These are phyloP conservation scores for Altica lythri DNA, from an alignment of 2,888 invertebrate species.

Conservation along the genomic window DNA sequence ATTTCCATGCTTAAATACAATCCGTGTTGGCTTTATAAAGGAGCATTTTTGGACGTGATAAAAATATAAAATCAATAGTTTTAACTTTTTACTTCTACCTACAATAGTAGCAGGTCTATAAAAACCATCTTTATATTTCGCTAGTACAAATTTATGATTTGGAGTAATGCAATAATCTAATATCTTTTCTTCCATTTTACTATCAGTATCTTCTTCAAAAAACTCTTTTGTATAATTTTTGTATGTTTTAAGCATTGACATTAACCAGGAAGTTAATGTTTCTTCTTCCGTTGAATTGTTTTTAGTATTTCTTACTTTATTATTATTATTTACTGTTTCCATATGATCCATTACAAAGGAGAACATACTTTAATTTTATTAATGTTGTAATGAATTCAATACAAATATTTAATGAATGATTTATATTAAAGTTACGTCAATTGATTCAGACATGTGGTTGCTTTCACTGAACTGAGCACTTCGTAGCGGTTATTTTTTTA, in stretches of 20 bases:
- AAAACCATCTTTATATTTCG: constrained; percentile 34
- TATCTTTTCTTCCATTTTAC: constrained; percentile 22
- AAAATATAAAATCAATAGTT: constrained; percentile 36
- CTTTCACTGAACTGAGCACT: no score
- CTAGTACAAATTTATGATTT: constrained; percentile 39
- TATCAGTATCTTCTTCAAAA: constrained; percentile 27
- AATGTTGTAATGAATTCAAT: no score
- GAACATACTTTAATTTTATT: no score
- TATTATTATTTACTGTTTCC: no score
- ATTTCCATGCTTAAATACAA: constrained; percentile 41
- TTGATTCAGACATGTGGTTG: no score
- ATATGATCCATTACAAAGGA: no score
- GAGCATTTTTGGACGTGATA: constrained; percentile 38
- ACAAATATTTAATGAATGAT: no score
- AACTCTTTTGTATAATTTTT: constrained; percentile 35
- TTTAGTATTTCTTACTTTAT: not conserved
- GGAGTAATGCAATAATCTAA: constrained; percentile 36
- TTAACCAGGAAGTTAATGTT: constrained; percentile 31
- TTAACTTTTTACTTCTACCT: constrained; percentile 35
- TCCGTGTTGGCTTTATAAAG: constrained; percentile 35
- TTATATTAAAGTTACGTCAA: no score
- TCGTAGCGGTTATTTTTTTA: no score
- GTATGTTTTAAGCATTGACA: constrained; percentile 35
- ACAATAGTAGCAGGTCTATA: constrained; percentile 36
- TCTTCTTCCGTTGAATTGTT: not conserved